Base-by-base conservation (phyloP, 2,888 invertebrate species). In the Bombylius discolor region DNA sequence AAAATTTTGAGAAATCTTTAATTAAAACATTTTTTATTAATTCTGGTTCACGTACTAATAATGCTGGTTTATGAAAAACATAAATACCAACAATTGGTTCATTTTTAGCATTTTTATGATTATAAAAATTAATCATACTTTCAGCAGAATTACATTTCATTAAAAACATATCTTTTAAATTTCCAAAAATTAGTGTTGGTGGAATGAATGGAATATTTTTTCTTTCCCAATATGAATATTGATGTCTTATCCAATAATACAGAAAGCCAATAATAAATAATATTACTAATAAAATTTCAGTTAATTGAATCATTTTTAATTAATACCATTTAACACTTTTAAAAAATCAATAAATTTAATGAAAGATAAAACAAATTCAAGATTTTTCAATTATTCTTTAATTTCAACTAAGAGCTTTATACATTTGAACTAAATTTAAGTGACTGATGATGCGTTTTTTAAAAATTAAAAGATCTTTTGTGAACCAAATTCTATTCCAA, bases 1-100 rank as follows among this genome's bases (percentile, higher is more conserved):
- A 57, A 59, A 77, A 78, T 12, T 66, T 67, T 59, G 71, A 68
- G 47, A 78, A 77, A 56, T 78, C 77, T 51, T 73, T 76, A 5
- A 78, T 68, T 31, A 78, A 55, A 3, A 78, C 60, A 0, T 69
- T 65, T 60, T 77, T 78, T 0, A 77, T 61, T 4, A 78, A 56
- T n/a, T 75, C 75, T 0, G 72, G 71, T 48, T 78, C 76, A 3
- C 75, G 70, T 12, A 74, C 59, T 4, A 78, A 31, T 14, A 78
- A 53, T 1, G 64, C 68, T 0, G 78, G 78, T n/a, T 70, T 70
- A 60, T 77, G 70, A 23, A 78, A 65, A 3, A 73, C 65, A 68
- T 72, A 65, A 61, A 77, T 59, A 63, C 78, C 68, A 60, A 68
- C 65, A 46, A 74, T 60, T 49, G 73, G 62, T 58, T 64, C 61